Conservation (phyloP, 2,113 vertebrate genomes). For the Ptilonorhynchus violaceus region DNA sequence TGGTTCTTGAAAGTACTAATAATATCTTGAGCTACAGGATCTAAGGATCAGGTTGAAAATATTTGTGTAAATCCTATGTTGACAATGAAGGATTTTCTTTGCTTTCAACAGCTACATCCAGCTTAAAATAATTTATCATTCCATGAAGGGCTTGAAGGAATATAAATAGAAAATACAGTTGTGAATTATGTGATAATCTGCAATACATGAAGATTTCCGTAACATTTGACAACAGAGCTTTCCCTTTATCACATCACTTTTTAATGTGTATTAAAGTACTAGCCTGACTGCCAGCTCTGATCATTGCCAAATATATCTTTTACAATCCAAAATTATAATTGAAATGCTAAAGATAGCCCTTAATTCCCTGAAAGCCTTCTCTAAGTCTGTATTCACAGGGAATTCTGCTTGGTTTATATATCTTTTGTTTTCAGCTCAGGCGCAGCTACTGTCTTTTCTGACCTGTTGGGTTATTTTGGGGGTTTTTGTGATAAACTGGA, state of each 20-base stretch:
- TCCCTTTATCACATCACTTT: neutral
- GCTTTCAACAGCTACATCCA: neutral
- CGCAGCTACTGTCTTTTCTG: neutral
- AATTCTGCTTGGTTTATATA: neutral
- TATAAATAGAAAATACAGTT: neutral
- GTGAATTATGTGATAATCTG: neutral
- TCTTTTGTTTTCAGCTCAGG: neutral
- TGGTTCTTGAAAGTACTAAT: neutral
- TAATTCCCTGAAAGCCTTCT: neutral
- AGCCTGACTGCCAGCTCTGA: neutral
- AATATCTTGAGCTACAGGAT: neutral
- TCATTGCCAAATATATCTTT: neutral
- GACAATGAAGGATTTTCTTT: constrained; percentile 1
- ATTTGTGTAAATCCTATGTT: neutral
- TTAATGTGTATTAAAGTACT: neutral
- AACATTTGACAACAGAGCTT: neutral
- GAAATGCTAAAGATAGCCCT: neutral
- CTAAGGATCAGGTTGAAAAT: neutral
- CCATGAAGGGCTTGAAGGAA: neutral
- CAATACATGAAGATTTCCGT: neutral
- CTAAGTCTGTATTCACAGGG: neutral
- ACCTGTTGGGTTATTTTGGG: too few species aligned
- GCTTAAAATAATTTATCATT: neutral
- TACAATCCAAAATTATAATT: neutral
- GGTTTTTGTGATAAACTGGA: neutral